phyloP scores from a whole-genome alignment of 2,888 invertebrate species.

The Papilio demoleus region DNA sequence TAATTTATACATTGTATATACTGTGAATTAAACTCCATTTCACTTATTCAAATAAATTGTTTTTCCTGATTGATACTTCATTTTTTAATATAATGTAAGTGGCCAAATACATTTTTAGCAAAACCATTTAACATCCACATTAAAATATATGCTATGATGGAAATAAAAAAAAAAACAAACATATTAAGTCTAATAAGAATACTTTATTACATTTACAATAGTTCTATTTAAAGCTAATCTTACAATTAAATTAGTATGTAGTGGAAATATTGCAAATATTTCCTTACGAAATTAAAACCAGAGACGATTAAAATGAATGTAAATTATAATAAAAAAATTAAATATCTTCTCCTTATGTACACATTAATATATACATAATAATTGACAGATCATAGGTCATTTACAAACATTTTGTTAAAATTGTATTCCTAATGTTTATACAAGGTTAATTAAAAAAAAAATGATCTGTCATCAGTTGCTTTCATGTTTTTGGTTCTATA shows the following conservation, averaged over 20 bases:
- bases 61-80: constrained; percentile 53
- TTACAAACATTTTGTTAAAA: too few species aligned
- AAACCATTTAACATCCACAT: background rate
- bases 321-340: background rate
- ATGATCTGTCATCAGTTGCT: background rate
- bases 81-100: constrained; percentile 17
- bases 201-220: constrained; percentile 9
- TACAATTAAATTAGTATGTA: background rate
- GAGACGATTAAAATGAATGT: background rate
- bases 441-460: too few species aligned
- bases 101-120: constrained; percentile 2
- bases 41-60: constrained; percentile 66
- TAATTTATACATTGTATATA: constrained; percentile 60
- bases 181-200: background rate
- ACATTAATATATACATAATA: background rate
- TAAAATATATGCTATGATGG: background rate
- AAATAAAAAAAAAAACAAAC: background rate
- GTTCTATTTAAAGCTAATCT: background rate
- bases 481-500: constrained; percentile 46
- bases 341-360: background rate
- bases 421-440: too few species aligned
- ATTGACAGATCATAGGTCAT: background rate
- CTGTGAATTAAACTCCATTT: constrained; percentile 58
- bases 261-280: background rate
- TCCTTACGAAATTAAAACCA: constrained; percentile 2